Conservation (phyloP, 1,140 invertebrate genomes). For the Zaprionus africanus region DNA sequence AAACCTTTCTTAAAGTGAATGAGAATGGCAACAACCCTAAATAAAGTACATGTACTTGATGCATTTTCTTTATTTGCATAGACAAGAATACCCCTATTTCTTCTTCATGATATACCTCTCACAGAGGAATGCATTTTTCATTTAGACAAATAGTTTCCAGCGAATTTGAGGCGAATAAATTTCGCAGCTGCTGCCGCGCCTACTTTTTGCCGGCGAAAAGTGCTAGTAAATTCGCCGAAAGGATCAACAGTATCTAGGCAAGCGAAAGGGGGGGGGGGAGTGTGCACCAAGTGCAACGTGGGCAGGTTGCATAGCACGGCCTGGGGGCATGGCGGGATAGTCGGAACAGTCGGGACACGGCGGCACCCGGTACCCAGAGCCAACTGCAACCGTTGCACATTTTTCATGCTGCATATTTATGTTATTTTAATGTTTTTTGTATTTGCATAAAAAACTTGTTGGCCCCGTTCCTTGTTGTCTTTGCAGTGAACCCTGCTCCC, state of each 20-base stretch:
- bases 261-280: background rate
- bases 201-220: background rate
- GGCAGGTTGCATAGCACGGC: constrained; percentile 23
- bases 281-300: constrained; percentile 17
- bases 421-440: constrained; percentile 48
- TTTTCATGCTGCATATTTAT: constrained; percentile 53
- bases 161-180: constrained; percentile 37
- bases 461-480: constrained; percentile 22
- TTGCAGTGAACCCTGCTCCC: background rate
- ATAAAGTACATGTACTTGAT: too few species aligned
- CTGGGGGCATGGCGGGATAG: background rate
- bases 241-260: constrained; percentile 22
- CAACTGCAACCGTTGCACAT: constrained; percentile 52
- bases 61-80: background rate
- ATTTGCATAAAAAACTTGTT: constrained; percentile 57
- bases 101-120: constrained; percentile 3
- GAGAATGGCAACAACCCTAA: too few species aligned
- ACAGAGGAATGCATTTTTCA: background rate
- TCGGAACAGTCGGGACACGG: background rate
- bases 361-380: background rate
- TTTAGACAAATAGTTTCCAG: constrained; percentile 3
- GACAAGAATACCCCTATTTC: background rate
- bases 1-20: too few species aligned
- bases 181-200: constrained; percentile 19
- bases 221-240: constrained; percentile 28